Percentiles rank a stretch among this genome's conserved stretches.
Conservation (phyloP, 2,888 invertebrate species). For the Epiperipatus broadwayi region DNA sequence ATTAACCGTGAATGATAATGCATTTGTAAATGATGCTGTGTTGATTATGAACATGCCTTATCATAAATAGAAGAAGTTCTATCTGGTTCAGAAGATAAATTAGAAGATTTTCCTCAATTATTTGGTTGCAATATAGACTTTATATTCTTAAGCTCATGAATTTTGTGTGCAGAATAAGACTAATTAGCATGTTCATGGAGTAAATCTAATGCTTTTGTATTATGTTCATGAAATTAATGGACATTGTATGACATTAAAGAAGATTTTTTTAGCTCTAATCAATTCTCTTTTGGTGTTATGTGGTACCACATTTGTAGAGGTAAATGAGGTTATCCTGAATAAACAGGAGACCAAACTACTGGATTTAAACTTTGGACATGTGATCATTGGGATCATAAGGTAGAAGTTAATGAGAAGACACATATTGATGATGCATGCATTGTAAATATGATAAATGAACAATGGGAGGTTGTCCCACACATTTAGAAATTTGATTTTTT, state of each 20-base stretch:
- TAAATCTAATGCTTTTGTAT: constrained; percentile 50
- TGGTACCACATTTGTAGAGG: constrained; percentile 27
- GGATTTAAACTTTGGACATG: constrained; percentile 56
- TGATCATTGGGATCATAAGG: constrained; percentile 62
- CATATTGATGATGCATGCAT: constrained; percentile 55
- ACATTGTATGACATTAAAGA: constrained; percentile 13
- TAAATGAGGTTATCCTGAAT: too few relatives aligned
- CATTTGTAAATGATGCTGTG: constrained; percentile 84
- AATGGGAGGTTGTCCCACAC: too few relatives aligned
- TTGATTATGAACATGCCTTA: constrained; percentile 71
- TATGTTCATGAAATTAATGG: constrained; percentile 16
- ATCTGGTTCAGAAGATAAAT: too few relatives aligned
- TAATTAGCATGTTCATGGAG: constrained; percentile 56
- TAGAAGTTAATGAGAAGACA: constrained; percentile 40
- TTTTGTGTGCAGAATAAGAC: constrained; percentile 67
- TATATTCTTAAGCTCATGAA: constrained; percentile 79
- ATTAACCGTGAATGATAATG: constrained; percentile 93
- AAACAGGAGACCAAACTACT: constrained; percentile 42
- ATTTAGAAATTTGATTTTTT: too few relatives aligned
- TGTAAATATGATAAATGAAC: too few relatives aligned
- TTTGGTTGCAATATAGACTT: constrained; percentile 6
- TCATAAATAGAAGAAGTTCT: too few relatives aligned
- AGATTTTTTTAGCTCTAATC: constrained; percentile 17
- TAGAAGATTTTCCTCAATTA: too few relatives aligned
- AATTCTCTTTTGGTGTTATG: constrained; percentile 21